Evolutionary conservation across 1,140 invertebrate genomes (phyloP).

Genomic region (Plectus sambesii): DNA sequence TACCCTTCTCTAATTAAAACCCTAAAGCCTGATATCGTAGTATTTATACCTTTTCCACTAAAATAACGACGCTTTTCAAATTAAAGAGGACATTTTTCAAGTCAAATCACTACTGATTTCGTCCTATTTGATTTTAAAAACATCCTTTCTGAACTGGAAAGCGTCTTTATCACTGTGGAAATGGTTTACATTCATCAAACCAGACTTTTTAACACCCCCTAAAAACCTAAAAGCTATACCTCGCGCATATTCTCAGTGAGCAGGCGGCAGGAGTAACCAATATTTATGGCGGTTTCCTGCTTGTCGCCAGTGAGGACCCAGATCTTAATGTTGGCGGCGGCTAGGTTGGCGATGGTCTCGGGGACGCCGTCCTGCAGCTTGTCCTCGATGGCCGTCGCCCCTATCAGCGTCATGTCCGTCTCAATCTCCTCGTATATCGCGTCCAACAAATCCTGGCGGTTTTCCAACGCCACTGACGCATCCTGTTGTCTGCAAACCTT

Average conservation of each 20-base stretch:
- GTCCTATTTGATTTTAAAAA: no score
- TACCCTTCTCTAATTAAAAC: constrained; percentile 53
- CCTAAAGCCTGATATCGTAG: no score
- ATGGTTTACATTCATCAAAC: constrained; percentile 52
- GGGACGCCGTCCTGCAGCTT: constrained; percentile 97
- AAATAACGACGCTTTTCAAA: no score
- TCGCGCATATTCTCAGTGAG: constrained; percentile 92
- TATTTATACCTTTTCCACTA: no score
- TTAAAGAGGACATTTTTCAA: no score
- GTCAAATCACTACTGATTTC: no score
- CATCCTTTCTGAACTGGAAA: no score
- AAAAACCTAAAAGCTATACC: constrained; percentile 84
- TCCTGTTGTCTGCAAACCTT: constrained; percentile 59
- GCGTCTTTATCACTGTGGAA: no score
- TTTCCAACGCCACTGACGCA: constrained; percentile 26
- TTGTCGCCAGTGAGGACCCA: constrained; percentile 99
- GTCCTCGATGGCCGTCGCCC: constrained; percentile 94
- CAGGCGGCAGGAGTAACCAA: constrained; percentile 94
- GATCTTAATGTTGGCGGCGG: constrained; percentile 86
- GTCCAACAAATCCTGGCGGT: constrained; percentile 81
- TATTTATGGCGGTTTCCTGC: constrained; percentile 95
- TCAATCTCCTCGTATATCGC: constrained; percentile 95
- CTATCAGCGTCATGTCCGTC: constrained; percentile 70
- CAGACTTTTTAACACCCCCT: constrained; percentile 71
- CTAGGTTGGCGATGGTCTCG: constrained; percentile 84